Base-by-base conservation (phyloP, 2,888 invertebrate genomes). In the Odontocerum albicorne region DNA sequence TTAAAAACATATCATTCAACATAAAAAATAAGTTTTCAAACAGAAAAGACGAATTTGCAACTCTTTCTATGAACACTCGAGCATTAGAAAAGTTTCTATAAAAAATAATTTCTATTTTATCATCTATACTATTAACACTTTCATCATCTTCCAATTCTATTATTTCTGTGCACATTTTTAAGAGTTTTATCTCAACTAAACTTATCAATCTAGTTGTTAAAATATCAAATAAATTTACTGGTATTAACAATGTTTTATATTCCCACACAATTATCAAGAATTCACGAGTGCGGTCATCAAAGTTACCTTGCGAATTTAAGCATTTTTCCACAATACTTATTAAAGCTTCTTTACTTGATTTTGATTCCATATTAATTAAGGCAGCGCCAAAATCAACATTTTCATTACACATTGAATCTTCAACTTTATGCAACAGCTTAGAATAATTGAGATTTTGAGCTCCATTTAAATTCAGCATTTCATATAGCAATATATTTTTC, bases 1-100 rank as follows among this genome's bases (percentile, higher is more conserved):
- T 45, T 2, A 38, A n/a, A 32, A 45, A 52, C 13, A 52, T 38
- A 38, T 52, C 52, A 39, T 39, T 52, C 12, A 52, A 8, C 15
- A 52, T 45, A 3, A 20, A 31, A n/a, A 52, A 52, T 3, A 17
- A 3, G 15, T 15, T 50, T 43, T 22, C 16, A 22, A 50, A 50
- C 12, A 50, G 8, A 10, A 12, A n/a, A 2, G 43, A 12, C 4
- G 50, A 45, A 6, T 32, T n/a, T 15, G 38, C 38, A 1, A 45
- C 32, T 10, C 44, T 36, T 8, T 32, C 19, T 17, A 45, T 31
- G 4, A 52, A 45, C 19, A 36, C 31, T 3, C 31, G 27, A 22
- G 21, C 33, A 39, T 45, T 52, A 12, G 44, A 31, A 38, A 52
- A 52, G 20, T 38, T 12, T 19, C 7, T 32, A 6, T 45, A 35